Evolutionary conservation across 2,888 invertebrate species (phyloP).

Genomic region (Aplocera efformata): DNA sequence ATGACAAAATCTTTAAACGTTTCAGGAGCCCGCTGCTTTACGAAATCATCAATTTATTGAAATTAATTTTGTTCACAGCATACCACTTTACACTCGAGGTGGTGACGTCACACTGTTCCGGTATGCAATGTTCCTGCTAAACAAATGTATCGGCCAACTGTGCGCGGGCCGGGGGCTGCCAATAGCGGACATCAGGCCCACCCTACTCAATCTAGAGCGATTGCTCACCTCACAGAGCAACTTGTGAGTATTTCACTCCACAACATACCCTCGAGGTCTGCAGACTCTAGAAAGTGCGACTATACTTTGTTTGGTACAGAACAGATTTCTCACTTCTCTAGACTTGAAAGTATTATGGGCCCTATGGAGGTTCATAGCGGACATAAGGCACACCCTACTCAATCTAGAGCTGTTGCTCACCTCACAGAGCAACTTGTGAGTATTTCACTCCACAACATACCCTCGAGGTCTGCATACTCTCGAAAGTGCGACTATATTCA

Average conservation of each 20-base stretch:
- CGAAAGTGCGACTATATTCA: no score
- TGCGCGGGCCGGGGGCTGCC: conserved; percentile 87
- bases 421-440: conserved; percentile 55
- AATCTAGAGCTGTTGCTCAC: conserved; percentile 84
- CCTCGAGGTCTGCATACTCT: no score
- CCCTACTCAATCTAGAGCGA: conserved; percentile 86
- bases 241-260: conserved; percentile 55
- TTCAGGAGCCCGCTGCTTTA: no score
- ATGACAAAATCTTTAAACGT: no score
- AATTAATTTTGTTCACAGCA: conserved; percentile 83
- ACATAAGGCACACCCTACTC: conserved; percentile 87
- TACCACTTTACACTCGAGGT: conserved; percentile 90
- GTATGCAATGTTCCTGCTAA: conserved; percentile 94
- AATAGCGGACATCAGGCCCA: conserved; percentile 87
- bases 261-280: no score
- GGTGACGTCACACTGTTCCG: conserved; percentile 90
- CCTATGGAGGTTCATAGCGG: no score
- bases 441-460: no score
- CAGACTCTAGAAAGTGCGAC: no score
- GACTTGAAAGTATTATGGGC: no score
- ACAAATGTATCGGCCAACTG: conserved; percentile 96
- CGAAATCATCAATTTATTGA: no score
- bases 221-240: conserved; percentile 64
- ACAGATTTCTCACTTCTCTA: no score
- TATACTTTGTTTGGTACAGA: no score